Conservation (phyloP, 1,140 invertebrate genomes). For the Drosophila rufa region DNA sequence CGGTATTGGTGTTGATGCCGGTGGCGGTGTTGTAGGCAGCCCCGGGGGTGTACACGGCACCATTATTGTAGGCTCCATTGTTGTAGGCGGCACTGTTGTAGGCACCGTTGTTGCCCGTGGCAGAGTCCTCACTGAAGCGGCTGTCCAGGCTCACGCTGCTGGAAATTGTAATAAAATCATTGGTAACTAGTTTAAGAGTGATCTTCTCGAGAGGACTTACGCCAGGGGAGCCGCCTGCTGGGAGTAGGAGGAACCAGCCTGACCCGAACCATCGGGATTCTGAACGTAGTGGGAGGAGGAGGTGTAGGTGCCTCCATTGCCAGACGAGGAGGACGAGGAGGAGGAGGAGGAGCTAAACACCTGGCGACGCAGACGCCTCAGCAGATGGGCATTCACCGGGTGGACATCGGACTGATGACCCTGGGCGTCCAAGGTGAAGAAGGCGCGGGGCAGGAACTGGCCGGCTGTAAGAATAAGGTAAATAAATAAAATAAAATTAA, state of each 20-base stretch:
- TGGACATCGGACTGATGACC: conserved; percentile 70
- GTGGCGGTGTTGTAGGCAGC: not conserved
- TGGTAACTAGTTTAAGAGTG: no score
- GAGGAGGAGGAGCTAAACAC: conserved; percentile 49
- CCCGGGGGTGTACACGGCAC: not conserved
- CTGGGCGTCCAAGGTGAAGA: conserved; percentile 73
- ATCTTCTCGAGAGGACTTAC: not conserved
- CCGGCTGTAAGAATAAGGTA: conserved; percentile 49
- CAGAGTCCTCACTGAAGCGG: conserved; percentile 62
- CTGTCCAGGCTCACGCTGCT: conserved; percentile 9
- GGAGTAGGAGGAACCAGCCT: conserved; percentile 16
- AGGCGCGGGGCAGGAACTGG: conserved; percentile 71
- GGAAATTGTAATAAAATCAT: not conserved
- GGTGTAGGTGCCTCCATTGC: conserved; percentile 31
- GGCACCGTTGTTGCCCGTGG: conserved; percentile 1
- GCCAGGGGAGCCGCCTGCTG: conserved; percentile 14
- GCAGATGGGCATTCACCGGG: conserved; percentile 62
- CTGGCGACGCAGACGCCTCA: conserved; percentile 76
- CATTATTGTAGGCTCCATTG: conserved; percentile 10
- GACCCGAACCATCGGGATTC: conserved; percentile 38
- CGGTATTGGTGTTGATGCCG: not conserved
- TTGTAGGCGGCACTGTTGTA: conserved; percentile 2
- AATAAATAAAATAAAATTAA: conserved; percentile 1
- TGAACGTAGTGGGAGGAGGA: conserved; percentile 22
- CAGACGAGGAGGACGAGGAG: conserved; percentile 66